Conservation (phyloP, 2,797 vertebrate genomes). For the Cyclopterus lumpus region DNA sequence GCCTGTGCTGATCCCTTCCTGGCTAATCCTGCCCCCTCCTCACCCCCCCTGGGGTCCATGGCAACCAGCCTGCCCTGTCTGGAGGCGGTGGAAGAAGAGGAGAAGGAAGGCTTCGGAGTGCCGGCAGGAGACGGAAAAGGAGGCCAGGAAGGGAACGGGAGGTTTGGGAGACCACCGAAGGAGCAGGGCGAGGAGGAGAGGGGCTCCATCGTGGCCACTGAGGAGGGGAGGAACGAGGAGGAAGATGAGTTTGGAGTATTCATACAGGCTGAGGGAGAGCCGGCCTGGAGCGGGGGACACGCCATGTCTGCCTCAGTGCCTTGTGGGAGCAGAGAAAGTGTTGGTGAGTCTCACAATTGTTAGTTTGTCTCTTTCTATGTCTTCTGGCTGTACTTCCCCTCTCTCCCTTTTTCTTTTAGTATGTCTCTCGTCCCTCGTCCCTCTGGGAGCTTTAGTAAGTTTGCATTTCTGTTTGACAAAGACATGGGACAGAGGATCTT, state of each 20-base stretch:
- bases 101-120: conserved; percentile 24
- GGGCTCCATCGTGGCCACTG: conserved; percentile 70
- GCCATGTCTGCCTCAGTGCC: conserved; percentile 72
- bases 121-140: background rate
- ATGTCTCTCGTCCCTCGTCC: background rate
- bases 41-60: conserved; percentile 71
- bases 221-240: conserved; percentile 32
- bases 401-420: background rate
- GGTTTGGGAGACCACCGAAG: conserved; percentile 40
- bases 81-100: conserved; percentile 39
- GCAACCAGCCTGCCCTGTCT: conserved; percentile 69
- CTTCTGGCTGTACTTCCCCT: background rate
- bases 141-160: conserved; percentile 39
- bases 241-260: conserved; percentile 85
- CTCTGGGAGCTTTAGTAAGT: background rate
- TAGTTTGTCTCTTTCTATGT: conserved; percentile 9
- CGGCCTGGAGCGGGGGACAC: conserved; percentile 68
- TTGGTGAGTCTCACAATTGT: conserved; percentile 73
- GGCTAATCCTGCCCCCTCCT: conserved; percentile 75
- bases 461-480: conserved; percentile 10
- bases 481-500: background rate
- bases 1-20: conserved; percentile 49
- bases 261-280: conserved; percentile 80
- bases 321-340: conserved; percentile 69
- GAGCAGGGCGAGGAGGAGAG: conserved; percentile 49